Evolutionary conservation across 2,113 vertebrate species (phyloP).

Genomic region (Anguilla rostrata): DNA sequence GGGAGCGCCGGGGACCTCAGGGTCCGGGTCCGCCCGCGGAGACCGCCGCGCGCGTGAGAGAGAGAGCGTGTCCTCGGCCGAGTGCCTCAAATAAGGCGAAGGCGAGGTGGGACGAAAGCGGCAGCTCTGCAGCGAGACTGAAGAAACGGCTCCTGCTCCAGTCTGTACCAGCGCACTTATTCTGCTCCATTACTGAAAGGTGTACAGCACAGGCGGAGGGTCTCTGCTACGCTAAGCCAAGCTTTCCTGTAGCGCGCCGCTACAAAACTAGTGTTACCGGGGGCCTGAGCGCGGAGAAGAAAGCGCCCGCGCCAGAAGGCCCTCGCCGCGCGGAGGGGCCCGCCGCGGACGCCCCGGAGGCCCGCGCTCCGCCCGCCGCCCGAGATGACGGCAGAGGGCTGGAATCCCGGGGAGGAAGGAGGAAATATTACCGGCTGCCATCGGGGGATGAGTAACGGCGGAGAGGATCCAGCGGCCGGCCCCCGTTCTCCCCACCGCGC

Average conservation of each 20-base stretch:
- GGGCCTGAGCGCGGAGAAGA: not conserved
- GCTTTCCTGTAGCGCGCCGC: not conserved
- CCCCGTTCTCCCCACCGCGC: constrained; percentile 6
- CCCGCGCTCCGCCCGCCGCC: not conserved
- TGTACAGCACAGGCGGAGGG: not conserved
- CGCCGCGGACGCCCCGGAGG: not conserved
- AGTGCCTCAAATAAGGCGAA: not conserved
- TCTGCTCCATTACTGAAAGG: not conserved
- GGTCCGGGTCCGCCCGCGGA: not conserved
- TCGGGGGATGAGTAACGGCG: not conserved
- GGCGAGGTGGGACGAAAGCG: not conserved
- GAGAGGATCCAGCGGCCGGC: not conserved
- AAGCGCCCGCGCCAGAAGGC: not conserved
- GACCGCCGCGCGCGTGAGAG: too few species aligned
- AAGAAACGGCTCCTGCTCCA: not conserved
- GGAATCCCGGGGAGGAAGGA: constrained; percentile 7
- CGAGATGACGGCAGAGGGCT: not conserved
- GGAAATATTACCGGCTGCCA: not conserved
- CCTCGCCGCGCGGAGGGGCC: not conserved
- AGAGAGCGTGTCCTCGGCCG: not conserved
- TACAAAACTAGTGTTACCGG: not conserved
- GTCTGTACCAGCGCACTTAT: not conserved
- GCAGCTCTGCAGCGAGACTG: not conserved
- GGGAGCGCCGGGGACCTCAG: not conserved
- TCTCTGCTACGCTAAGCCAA: not conserved